Conservation (phyloP, 30 jellyfish, hydroid and myxozoan species). For the Catostylus mosaicus region DNA sequence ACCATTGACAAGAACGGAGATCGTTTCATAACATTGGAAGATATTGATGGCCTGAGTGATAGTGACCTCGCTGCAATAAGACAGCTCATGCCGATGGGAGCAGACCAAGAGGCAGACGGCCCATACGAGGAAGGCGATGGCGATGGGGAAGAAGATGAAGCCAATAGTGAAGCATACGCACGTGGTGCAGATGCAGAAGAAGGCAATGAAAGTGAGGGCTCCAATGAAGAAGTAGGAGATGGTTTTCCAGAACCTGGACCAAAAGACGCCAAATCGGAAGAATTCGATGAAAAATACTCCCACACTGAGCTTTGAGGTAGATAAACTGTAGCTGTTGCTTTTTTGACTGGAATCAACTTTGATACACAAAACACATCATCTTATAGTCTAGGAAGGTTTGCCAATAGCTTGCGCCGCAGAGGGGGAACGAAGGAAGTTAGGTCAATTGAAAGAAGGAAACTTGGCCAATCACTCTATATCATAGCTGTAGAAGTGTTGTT, state of each 20-base stretch:
- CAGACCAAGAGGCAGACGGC: constrained; percentile 41
- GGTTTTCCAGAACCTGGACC: constrained; percentile 27
- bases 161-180: neutral
- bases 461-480: no score
- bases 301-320: constrained; percentile 14
- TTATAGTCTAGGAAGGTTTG: neutral
- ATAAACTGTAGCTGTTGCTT: neutral
- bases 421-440: no score
- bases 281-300: neutral
- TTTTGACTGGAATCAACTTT: neutral
- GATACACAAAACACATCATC: neutral
- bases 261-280: neutral
- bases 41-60: constrained; percentile 56
- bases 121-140: constrained; percentile 29
- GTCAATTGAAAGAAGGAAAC: no score
- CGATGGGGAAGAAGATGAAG: neutral
- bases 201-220: constrained; percentile 9
- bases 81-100: constrained; percentile 71
- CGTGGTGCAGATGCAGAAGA: neutral
- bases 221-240: constrained; percentile 19
- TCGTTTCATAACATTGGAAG: constrained; percentile 65
- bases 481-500: no score
- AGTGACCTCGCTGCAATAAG: constrained; percentile 23
- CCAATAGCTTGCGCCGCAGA: no score
- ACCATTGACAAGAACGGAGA: constrained; percentile 63